A percentile compares a stretch with the other conserved stretches of the same genome.
Evolutionary conservation across 2,888 invertebrate genomes (phyloP).

Genomic region (Hypomecis atomaria): DNA sequence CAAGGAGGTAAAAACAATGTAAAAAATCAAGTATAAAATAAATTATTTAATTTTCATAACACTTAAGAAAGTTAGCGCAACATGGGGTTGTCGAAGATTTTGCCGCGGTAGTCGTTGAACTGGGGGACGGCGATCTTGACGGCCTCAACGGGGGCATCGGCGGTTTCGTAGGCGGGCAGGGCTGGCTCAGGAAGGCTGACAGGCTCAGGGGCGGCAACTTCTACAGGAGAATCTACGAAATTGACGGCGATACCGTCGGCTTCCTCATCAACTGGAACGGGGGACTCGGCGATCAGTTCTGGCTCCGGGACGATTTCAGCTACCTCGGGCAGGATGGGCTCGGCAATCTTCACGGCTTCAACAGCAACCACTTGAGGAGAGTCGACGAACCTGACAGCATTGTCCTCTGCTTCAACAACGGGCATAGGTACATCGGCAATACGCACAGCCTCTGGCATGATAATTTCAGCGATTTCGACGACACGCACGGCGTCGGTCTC

Average conservation of each 20-base stretch:
- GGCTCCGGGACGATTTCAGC: background rate
- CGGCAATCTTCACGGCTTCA: constrained; percentile 10
- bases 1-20: background rate
- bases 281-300: background rate
- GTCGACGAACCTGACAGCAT: too few relatives aligned
- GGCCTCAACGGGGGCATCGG: constrained; percentile 2
- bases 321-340: constrained; percentile 8
- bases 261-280: background rate
- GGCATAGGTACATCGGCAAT: constrained; percentile 7
- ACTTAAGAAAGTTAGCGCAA: constrained; percentile 42
- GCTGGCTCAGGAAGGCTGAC: background rate
- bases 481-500: background rate
- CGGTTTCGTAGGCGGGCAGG: background rate
- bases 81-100: constrained; percentile 46
- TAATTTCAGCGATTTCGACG: too few relatives aligned
- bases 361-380: background rate
- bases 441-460: constrained; percentile 7
- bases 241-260: constrained; percentile 3
- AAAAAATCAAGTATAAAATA: background rate
- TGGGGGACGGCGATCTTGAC: constrained; percentile 16
- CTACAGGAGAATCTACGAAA: background rate
- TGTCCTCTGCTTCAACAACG: too few relatives aligned
- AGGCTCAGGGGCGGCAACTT: background rate
- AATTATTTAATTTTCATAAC: background rate
- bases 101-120: constrained; percentile 39